Percentiles rank a stretch among this genome's conserved stretches.
These are phyloP conservation scores for Apamea sordens DNA, from an alignment of 2,888 invertebrate genomes.

Conservation along the genomic window DNA sequence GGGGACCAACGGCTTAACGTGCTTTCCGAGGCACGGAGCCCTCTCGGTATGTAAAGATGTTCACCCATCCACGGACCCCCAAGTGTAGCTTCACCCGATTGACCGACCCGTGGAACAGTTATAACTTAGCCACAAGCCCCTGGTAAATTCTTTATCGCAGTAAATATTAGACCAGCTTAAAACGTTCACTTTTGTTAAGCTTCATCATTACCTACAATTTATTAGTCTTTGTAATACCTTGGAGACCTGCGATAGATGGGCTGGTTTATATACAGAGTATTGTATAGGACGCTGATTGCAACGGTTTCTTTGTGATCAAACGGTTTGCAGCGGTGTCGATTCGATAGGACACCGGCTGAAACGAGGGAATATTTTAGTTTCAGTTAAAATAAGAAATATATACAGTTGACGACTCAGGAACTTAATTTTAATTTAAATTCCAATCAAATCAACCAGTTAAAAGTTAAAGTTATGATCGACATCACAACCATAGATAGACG, in stretches of 20 bases:
- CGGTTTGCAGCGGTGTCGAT: conserved; percentile 18
- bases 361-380: neutral
- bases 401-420: no score
- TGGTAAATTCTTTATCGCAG: neutral
- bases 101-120: no score
- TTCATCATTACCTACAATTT: neutral
- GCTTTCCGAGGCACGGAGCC: no score
- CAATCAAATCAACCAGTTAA: no score
- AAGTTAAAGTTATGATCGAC: no score
- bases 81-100: neutral
- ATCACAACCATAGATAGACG: no score
- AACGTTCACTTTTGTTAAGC: conserved; percentile 13
- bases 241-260: conserved; percentile 41
- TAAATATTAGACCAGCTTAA: neutral
- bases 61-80: neutral
- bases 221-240: conserved; percentile 27
- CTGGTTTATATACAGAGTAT: conserved; percentile 42
- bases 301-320: conserved; percentile 49
- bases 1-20: neutral
- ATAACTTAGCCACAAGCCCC: neutral
- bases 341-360: conserved; percentile 4
- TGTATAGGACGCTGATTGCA: conserved; percentile 50
- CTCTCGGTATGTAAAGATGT: neutral
- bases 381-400: neutral
- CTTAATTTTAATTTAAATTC: no score